Percentiles rank a stretch among this genome's conserved stretches.
These are phyloP conservation scores for Protonemura montana DNA, from an alignment of 2,888 invertebrate species.

Conservation along the genomic window DNA sequence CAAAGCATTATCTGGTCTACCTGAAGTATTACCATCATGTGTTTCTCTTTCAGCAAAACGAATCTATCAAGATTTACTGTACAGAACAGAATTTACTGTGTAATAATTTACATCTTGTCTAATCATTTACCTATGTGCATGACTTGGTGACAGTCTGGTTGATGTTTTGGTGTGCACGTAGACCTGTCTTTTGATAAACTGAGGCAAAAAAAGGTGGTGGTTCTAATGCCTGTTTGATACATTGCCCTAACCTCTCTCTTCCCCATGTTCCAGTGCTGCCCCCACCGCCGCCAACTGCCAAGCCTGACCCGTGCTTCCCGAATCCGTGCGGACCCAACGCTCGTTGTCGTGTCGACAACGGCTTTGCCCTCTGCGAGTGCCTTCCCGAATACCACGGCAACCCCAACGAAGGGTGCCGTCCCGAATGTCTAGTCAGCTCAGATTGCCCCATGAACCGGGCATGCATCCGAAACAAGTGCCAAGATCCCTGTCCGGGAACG, in stretches of 20 bases:
- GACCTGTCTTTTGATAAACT: background rate
- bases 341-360: constrained; percentile 54
- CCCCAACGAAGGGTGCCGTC: constrained; percentile 65
- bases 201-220: constrained; percentile 21
- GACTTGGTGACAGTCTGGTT: background rate
- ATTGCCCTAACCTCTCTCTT: background rate
- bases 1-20: background rate
- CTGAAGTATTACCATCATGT: background rate
- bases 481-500: constrained; percentile 55
- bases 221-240: background rate
- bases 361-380: constrained; percentile 60
- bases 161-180: background rate
- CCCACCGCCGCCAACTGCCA: constrained; percentile 43
- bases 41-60: background rate
- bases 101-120: background rate
- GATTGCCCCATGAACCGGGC: constrained; percentile 55
- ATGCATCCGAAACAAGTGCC: constrained; percentile 55
- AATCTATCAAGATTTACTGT: constrained; percentile 9
- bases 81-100: background rate
- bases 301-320: constrained; percentile 50
- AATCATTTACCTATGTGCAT: background rate
- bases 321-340: constrained; percentile 79
- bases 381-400: constrained; percentile 58
- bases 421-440: constrained; percentile 62
- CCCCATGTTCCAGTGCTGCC: constrained; percentile 38